Evolutionary conservation across 2,113 vertebrate genomes (phyloP).

Genomic region (Triplophysa dalaica): DNA sequence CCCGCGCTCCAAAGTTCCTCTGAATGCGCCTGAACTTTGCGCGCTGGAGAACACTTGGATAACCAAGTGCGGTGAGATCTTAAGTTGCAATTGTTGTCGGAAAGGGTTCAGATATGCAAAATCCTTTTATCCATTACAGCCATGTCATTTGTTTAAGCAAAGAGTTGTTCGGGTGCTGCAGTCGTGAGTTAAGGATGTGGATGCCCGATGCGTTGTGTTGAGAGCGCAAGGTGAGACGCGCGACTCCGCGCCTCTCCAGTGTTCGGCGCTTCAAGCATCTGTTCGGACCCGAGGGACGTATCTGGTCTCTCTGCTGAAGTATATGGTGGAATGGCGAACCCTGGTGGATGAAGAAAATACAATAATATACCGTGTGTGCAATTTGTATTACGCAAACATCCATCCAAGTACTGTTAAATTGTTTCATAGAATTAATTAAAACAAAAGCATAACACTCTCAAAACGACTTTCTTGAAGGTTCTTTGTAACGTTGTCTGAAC

Average conservation of each 20-base stretch:
- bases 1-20: slow-evolving; percentile 68
- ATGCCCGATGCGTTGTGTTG: slow-evolving; percentile 41
- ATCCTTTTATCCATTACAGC: slow-evolving; percentile 28
- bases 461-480: no score
- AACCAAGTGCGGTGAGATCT: slow-evolving; percentile 25
- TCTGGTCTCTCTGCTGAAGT: neutral
- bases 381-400: no score
- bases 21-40: slow-evolving; percentile 49
- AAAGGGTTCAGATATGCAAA: slow-evolving; percentile 11
- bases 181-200: slow-evolving; percentile 32
- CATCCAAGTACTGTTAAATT: no score
- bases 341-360: slow-evolving; percentile 8
- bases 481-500: no score
- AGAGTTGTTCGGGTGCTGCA: slow-evolving; percentile 11
- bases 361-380: no score
- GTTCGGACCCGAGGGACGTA: slow-evolving; percentile 18
- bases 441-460: no score
- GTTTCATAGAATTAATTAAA: no score
- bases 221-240: slow-evolving; percentile 38
- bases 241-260: slow-evolving; percentile 47
- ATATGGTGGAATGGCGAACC: slow-evolving; percentile 28
- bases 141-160: slow-evolving; percentile 17
- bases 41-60: slow-evolving; percentile 12
- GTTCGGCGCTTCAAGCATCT: slow-evolving; percentile 41
- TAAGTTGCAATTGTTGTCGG: slow-evolving; percentile 15